Evolutionary conservation across 2,797 vertebrate species (phyloP), one percentile per base, ranked within the genome.

Genomic region (Sciurus vulgaris): DNA sequence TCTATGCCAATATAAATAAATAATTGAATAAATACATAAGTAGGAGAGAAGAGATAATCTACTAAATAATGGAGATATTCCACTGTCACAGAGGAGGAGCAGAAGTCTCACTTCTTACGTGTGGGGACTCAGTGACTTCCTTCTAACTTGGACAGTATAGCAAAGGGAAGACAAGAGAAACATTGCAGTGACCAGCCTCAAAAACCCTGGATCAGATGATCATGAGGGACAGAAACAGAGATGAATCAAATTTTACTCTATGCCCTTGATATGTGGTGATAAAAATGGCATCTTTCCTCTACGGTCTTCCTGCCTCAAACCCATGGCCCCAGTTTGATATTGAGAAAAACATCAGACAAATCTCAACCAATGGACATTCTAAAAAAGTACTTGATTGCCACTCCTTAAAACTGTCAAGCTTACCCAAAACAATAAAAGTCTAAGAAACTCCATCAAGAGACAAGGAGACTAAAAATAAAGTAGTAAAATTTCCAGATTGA

Each of bases 1-100:
- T 88, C 49, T 51, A n/a, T 22, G 70, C 15, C 54, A 79, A 72
- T 49, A 51, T 65, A 87, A 84, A 74, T 22, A 96, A 93, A 47
- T 76, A 69, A 79, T 14, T 35, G 17, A 90, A 70, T 38, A n/a
- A 63, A 49, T 38, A 86, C 72, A 70, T 47, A 33, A 67, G 33
- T 41, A 15, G 3, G 5, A 8, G 6, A 8, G 26, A 87, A 54
- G 13, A 44, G 51, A 28, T 9, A 44, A 51, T 84, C 22, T 92
- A 13, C 20, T 26, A 22, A 81, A 18, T 83, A 70, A 24, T 65
- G 12, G 33, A 84, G 38, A 24, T 44, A 70, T 2, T 56, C 24
- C 7, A 3, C 1, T 22, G 4, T 69, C 24, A 20, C 12, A 20
- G 3, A 88, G 20, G 0, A 24, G n/a, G 28, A 35, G 7, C 8